Evolutionary conservation across 2,797 vertebrate species (phyloP).

Genomic region (Crenuchus spilurus): DNA sequence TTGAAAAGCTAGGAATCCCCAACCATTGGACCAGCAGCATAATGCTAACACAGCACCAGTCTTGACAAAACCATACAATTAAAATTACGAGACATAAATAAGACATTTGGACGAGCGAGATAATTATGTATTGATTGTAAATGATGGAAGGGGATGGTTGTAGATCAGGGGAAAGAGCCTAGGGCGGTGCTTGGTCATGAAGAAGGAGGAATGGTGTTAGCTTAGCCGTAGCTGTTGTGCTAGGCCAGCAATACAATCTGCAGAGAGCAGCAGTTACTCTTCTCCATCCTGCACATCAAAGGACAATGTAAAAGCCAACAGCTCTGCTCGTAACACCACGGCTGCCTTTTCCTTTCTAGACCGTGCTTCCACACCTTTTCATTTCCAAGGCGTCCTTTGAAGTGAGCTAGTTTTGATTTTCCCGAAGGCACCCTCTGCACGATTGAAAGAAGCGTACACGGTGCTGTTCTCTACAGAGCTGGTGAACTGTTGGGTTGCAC

Average conservation of each 20-base stretch:
- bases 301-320: not conserved
- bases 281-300: conserved; percentile 24
- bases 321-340: not conserved
- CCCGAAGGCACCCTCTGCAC: not conserved
- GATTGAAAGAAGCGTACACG: not conserved
- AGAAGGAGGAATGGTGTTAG: conserved; percentile 1
- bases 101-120: conserved; percentile 64
- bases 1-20: not conserved
- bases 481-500: not conserved
- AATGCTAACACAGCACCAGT: conserved; percentile 36
- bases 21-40: not conserved
- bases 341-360: not conserved
- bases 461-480: not conserved
- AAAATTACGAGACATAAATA: conserved; percentile 67
- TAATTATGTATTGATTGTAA: conserved; percentile 80
- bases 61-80: conserved; percentile 26
- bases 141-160: conserved; percentile 67
- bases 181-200: conserved; percentile 52
- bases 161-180: conserved; percentile 68
- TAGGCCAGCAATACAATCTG: conserved; percentile 39
- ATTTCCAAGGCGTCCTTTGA: conserved; percentile 11
- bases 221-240: conserved; percentile 20
- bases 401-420: conserved; percentile 19
- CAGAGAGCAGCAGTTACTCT: conserved; percentile 27
- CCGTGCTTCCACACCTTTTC: not conserved